A percentile compares a stretch with the other conserved stretches of the same genome.
Conservation (phyloP, 2,797 vertebrate genomes). For the Oreortyx pictus region DNA sequence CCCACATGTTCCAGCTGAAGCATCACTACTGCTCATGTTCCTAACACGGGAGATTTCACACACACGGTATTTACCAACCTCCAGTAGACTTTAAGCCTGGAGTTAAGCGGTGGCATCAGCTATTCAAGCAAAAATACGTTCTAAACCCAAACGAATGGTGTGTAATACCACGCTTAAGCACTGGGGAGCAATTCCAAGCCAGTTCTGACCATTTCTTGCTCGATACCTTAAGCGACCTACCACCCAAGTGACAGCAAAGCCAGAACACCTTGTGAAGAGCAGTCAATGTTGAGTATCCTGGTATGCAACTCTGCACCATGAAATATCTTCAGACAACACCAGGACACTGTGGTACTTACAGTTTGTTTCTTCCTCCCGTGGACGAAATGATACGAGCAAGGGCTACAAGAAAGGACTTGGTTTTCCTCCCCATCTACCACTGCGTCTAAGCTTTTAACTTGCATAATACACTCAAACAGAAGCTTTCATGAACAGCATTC, state of each 20-base stretch:
- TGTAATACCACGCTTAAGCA: neutral
- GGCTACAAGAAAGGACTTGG: neutral
- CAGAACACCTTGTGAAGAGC: neutral
- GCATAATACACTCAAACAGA: slow-evolving; percentile 55
- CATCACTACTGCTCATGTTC: accelerated
- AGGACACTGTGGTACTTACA: neutral
- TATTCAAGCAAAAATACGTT: neutral
- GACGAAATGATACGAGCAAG: slow-evolving; percentile 14
- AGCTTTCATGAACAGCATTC: slow-evolving; percentile 16
- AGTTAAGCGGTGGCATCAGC: neutral
- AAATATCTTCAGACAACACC: slow-evolving; percentile 10
- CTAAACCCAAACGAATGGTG: neutral
- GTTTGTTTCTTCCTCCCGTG: neutral
- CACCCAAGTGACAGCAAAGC: neutral
- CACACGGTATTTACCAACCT: neutral
- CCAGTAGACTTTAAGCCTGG: neutral
- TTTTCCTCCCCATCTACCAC: neutral
- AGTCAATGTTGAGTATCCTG: neutral
- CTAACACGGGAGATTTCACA: neutral
- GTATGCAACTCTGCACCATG: slow-evolving; percentile 15
- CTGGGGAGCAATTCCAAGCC: neutral
- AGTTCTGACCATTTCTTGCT: neutral
- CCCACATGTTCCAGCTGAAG: neutral
- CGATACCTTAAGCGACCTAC: neutral
- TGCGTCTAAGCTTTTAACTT: slow-evolving; percentile 39